Percentiles rank a stretch among this genome's conserved stretches.
These are phyloP conservation scores for Platycercus adscitus DNA, from an alignment of 2,113 vertebrate species.

Conservation along the genomic window DNA sequence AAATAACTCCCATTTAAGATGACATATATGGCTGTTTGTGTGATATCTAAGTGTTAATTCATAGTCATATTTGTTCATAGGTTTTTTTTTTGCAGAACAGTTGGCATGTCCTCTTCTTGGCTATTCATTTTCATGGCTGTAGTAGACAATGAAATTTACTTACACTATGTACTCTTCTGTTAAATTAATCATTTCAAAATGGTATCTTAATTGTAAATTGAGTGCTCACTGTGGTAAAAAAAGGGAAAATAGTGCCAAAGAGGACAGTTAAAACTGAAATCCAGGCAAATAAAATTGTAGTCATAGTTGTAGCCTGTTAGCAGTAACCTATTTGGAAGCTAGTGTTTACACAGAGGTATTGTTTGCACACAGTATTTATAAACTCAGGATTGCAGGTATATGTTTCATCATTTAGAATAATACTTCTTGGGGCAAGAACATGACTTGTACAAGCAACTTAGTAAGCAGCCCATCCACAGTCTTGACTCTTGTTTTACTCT, in stretches of 20 bases:
- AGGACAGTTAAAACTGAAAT: not conserved
- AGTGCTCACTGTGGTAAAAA: not conserved
- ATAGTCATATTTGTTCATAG: slow-evolving; percentile 42
- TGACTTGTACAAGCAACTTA: not conserved
- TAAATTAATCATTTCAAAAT: slow-evolving; percentile 46
- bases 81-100: slow-evolving; percentile 26
- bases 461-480: not conserved
- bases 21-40: slow-evolving; percentile 44
- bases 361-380: not conserved
- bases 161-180: slow-evolving; percentile 32
- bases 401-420: not conserved
- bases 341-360: not conserved
- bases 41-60: slow-evolving; percentile 56
- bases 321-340: not conserved
- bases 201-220: slow-evolving; percentile 21
- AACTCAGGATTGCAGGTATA: not conserved
- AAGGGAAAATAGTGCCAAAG: not conserved
- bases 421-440: not conserved
- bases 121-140: slow-evolving; percentile 43
- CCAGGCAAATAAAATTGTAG: not conserved
- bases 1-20: slow-evolving; percentile 54
- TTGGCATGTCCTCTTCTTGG: slow-evolving; percentile 33
- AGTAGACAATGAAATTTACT: slow-evolving; percentile 43
- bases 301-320: not conserved
- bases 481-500: not conserved